These are phyloP conservation scores for Triplophysa siluroides DNA, from an alignment of 2,113 vertebrate species.

Conservation along the genomic window DNA sequence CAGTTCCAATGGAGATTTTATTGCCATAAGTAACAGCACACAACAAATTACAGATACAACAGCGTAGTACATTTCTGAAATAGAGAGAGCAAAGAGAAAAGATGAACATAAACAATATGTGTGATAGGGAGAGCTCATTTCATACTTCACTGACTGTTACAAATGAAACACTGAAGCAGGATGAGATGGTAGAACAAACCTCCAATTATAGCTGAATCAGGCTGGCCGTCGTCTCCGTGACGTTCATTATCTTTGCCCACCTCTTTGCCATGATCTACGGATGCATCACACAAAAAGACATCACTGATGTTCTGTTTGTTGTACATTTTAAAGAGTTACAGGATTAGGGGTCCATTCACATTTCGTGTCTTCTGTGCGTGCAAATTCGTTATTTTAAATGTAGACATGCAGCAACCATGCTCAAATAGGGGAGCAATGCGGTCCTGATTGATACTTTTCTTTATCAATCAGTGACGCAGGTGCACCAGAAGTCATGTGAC, in stretches of 20 bases:
- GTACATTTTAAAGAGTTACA: too few species aligned
- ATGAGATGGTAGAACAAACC: slow-evolving; percentile 56
- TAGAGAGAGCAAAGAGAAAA: slow-evolving; percentile 19
- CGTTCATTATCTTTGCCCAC: slow-evolving; percentile 52
- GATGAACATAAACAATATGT: slow-evolving; percentile 56
- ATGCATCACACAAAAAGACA: neutral
- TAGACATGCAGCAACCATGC: too few species aligned
- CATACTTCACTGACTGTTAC: slow-evolving; percentile 56
- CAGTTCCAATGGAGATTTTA: slow-evolving; percentile 33
- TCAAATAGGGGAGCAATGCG: too few species aligned
- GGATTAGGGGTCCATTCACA: too few species aligned
- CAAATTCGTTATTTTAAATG: too few species aligned
- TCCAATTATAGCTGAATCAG: slow-evolving; percentile 75
- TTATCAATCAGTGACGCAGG: too few species aligned
- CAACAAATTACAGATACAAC: slow-evolving; percentile 37
- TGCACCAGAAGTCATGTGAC: too few species aligned
- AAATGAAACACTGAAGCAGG: slow-evolving; percentile 49
- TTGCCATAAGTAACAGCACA: slow-evolving; percentile 15
- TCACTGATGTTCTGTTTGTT: neutral
- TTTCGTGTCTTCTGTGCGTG: too few species aligned
- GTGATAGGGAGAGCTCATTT: slow-evolving; percentile 57
- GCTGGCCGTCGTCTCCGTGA: slow-evolving; percentile 72
- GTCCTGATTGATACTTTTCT: too few species aligned
- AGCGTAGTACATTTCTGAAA: slow-evolving; percentile 36
- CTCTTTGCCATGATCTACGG: slow-evolving; percentile 69